Percentiles rank a stretch among this genome's conserved stretches.
phyloP scores from a whole-genome alignment of 1,140 invertebrate genomes.

The Triops longicaudatus region DNA sequence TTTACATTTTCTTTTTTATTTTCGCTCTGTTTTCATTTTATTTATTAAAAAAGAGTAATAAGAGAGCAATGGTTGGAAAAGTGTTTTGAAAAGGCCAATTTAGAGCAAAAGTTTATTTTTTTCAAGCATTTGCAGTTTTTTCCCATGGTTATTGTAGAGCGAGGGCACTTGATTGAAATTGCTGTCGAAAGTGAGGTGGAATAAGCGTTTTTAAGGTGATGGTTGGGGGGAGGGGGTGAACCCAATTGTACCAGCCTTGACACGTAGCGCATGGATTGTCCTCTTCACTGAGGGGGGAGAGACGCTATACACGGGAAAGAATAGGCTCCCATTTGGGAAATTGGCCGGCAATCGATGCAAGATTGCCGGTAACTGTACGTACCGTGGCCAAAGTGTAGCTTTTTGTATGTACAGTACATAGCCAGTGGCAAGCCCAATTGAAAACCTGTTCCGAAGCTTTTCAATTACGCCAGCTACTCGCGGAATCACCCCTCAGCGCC shows the following conservation, averaged over 20 bases:
- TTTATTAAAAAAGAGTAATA: too few species aligned
- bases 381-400: not conserved
- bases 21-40: too few species aligned
- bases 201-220: conserved; percentile 7
- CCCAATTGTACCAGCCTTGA: not conserved
- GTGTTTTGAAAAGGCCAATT: not conserved
- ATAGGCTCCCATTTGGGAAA: conserved; percentile 8
- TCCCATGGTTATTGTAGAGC: not conserved
- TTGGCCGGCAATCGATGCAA: conserved; percentile 6
- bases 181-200: not conserved
- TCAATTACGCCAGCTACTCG: too few species aligned
- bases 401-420: not conserved
- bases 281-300: not conserved
- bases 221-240: not conserved
- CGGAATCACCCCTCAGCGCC: too few species aligned
- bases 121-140: not conserved
- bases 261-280: not conserved
- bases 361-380: not conserved
- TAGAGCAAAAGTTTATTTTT: not conserved
- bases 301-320: not conserved
- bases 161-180: conserved; percentile 15
- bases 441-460: too few species aligned
- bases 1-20: too few species aligned
- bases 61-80: too few species aligned
- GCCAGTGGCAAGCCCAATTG: not conserved